A percentile compares a stretch with the other conserved stretches of the same genome.
Evolutionary conservation across 2,113 vertebrate species (phyloP).

Genomic region (Hypocryptadius cinnamomeus): DNA sequence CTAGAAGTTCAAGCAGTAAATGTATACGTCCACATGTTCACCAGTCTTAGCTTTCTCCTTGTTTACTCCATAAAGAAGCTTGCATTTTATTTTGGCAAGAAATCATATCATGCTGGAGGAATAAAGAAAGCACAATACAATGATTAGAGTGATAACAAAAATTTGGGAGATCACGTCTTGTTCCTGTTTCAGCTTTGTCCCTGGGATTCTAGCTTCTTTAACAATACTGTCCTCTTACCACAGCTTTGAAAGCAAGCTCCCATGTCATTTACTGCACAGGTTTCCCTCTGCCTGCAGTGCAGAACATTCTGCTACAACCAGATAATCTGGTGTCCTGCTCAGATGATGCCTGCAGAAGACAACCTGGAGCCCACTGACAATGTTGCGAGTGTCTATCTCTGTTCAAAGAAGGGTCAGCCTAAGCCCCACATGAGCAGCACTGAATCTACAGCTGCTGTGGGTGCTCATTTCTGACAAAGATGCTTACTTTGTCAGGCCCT

Average conservation of each 20-base stretch:
- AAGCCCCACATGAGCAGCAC: not conserved
- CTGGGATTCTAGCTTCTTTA: not conserved
- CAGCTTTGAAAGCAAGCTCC: not conserved
- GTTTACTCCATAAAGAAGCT: not conserved
- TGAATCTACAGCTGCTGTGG: not conserved
- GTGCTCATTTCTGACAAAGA: not conserved
- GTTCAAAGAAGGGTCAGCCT: not conserved
- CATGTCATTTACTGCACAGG: accelerated
- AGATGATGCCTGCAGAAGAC: not conserved
- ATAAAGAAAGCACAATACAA: not conserved
- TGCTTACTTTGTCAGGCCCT: not conserved
- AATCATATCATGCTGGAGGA: not conserved
- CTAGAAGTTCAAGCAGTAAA: not conserved
- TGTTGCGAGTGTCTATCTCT: not conserved
- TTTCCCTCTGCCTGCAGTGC: not conserved
- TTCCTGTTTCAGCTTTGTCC: not conserved
- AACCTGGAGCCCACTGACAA: accelerated
- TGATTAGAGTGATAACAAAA: not conserved
- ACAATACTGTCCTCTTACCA: not conserved
- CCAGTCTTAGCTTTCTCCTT: not conserved
- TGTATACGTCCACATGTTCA: not conserved
- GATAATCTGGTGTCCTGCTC: not conserved
- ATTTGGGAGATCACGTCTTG: not conserved
- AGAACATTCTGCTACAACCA: not conserved
- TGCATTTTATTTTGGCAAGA: not conserved